Evolutionary conservation across 2,113 vertebrate species (phyloP), one percentile per base, ranked within the genome.

Genomic region (Butorides virescens): DNA sequence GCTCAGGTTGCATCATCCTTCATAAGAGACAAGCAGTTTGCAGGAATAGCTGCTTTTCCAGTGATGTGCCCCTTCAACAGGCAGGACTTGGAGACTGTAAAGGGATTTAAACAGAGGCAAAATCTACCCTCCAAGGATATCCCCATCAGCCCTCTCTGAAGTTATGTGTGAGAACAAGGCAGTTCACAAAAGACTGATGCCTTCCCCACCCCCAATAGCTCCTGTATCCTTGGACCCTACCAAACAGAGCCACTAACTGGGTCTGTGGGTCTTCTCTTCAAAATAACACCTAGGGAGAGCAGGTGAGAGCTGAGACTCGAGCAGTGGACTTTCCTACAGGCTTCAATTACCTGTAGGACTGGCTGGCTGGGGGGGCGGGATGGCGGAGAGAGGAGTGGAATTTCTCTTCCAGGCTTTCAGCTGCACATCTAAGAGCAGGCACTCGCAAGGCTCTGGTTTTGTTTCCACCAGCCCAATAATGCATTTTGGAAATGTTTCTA

Each of bases 381-480:
- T n/a, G n/a, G n/a, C n/a, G n/a, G n/a, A n/a, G n/a, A n/a, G n/a
- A n/a, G 8, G 3, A 11, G 10, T 15, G 15, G 55, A 66, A 36
- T 65, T n/a, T 88, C 19, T 58, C 3, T 23, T 46, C 34, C 75
- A 27, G 7, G 22, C 72, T 91, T 78, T 93, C 68, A 80, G 59
- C 37, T 25, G 22, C 2, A 0, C 18, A 25, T 53, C 39, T 26
- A 26, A 59, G 23, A 83, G 53, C 1, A 5, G 39, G 11, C 16
- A 36, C 6, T n/a, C 8, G 0, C 11, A 19, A n/a, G 19, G 36
- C 13, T 71, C 23, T 0, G 0, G 9, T 6, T 21, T 94, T 30
- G 22, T 56, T 91, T 59, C 36, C 7, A 47, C 18, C 44, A 63
- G 59, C 47, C 37, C 11, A 44, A 5, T 50, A 74, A 50, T 0